Percentiles rank a stretch among this genome's conserved stretches.
Conservation (phyloP, 2,797 vertebrate genomes). For the Scyliorhinus canicula region DNA sequence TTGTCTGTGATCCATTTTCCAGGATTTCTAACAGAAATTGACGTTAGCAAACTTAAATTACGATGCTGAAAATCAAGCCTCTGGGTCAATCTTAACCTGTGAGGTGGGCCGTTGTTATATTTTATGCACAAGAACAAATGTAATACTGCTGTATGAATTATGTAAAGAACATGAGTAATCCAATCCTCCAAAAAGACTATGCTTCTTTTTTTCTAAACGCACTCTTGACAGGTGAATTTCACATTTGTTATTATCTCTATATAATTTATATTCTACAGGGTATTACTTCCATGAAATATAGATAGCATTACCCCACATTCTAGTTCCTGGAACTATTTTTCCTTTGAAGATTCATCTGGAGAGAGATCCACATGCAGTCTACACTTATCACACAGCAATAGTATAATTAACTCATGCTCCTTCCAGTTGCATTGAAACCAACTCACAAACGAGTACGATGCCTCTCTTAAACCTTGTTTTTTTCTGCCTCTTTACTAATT, state of each 20-base stretch:
- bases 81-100: constrained; percentile 1
- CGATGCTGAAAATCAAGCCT: not conserved
- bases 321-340: constrained; percentile 14
- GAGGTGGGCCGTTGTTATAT: constrained; percentile 11
- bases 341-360: constrained; percentile 26
- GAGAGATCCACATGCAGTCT: not conserved
- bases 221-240: constrained; percentile 31
- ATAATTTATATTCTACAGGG: constrained; percentile 30
- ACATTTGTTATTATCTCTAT: constrained; percentile 32
- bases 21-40: not conserved
- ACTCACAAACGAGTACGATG: constrained; percentile 19
- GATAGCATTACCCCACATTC: constrained; percentile 17
- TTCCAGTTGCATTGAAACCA: constrained; percentile 1
- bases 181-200: not conserved
- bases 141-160: constrained; percentile 28
- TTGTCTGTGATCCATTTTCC: not conserved
- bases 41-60: not conserved
- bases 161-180: constrained; percentile 18
- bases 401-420: constrained; percentile 14
- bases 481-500: constrained; percentile 30
- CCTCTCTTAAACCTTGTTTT: constrained; percentile 19
- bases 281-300: constrained; percentile 24
- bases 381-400: not conserved
- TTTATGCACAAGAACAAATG: constrained; percentile 31
- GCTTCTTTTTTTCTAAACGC: not conserved